These are phyloP conservation scores for Engystomops pustulosus DNA, from an alignment of 2,113 vertebrate genomes.

Conservation along the genomic window DNA sequence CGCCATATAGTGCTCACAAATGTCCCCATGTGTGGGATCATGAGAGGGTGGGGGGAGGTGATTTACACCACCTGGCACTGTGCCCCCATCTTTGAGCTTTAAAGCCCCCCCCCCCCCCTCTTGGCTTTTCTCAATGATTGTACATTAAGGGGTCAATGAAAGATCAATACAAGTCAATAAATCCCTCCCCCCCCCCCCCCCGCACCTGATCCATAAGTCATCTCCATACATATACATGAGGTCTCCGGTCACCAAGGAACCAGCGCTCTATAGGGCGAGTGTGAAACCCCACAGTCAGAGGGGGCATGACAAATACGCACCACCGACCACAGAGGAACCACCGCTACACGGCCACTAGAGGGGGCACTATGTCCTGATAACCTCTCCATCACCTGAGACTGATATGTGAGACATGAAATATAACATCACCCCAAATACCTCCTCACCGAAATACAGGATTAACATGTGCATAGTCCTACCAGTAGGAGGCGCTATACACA, in stretches of 20 bases:
- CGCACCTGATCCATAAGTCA: conserved; percentile 55
- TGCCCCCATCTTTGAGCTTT: too few relatives aligned
- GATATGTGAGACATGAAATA: background rate
- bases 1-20: too few relatives aligned
- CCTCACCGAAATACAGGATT: background rate
- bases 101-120: background rate
- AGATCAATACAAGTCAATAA: conserved; percentile 54
- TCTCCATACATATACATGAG: conserved; percentile 54
- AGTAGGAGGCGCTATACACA: background rate
- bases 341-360: background rate
- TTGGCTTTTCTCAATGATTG: conserved; percentile 35
- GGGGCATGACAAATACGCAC: background rate
- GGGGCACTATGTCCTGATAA: conserved; percentile 45
- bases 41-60: too few relatives aligned
- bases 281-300: background rate
- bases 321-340: background rate
- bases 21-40: too few relatives aligned
- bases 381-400: background rate
- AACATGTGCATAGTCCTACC: background rate
- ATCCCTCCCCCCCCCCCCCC: conserved; percentile 28
- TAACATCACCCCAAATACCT: background rate
- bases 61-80: background rate
- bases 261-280: background rate
- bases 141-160: conserved; percentile 49
- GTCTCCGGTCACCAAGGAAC: conserved; percentile 42